A percentile compares a stretch with the other conserved stretches of the same genome.
phyloP scores from a whole-genome alignment of 2,888 invertebrate species.

The Lasioglossum figueresi region DNA sequence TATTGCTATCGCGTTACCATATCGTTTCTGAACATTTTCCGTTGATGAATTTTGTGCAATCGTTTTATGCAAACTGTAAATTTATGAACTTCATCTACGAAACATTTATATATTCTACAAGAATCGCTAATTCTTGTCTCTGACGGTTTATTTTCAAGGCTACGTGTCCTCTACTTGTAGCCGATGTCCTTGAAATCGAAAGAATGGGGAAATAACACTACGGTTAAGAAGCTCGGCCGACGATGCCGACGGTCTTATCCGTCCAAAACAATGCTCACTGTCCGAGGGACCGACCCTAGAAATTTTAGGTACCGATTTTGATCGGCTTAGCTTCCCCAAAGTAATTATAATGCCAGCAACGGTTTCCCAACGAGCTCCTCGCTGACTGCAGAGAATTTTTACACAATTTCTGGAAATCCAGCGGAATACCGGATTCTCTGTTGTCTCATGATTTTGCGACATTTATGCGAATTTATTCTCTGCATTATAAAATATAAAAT shows the following conservation, averaged over 20 bases:
- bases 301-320: conserved; percentile 4
- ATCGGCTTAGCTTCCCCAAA: conserved; percentile 3
- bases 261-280: not conserved
- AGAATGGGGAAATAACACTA: conserved; percentile 24
- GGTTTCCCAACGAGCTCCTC: too few species aligned
- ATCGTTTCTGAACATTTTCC: conserved; percentile 15
- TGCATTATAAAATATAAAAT: not conserved
- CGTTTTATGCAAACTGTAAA: not conserved
- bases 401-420: not conserved
- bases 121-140: not conserved
- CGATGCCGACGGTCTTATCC: conserved; percentile 7
- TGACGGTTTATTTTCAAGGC: not conserved
- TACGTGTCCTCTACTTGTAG: not conserved
- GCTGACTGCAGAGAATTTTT: not conserved
- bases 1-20: conserved; percentile 9
- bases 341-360: conserved; percentile 14
- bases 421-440: not conserved
- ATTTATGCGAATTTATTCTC: not conserved
- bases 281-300: not conserved
- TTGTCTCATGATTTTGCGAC: not conserved
- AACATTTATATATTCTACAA: not conserved
- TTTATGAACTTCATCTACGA: not conserved
- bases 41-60: not conserved
- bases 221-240: conserved; percentile 18
- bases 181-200: conserved; percentile 9